Evolutionary conservation across 2,888 invertebrate species (phyloP), one percentile per base, ranked within the genome.

Genomic region (Yponomeuta sedellus): DNA sequence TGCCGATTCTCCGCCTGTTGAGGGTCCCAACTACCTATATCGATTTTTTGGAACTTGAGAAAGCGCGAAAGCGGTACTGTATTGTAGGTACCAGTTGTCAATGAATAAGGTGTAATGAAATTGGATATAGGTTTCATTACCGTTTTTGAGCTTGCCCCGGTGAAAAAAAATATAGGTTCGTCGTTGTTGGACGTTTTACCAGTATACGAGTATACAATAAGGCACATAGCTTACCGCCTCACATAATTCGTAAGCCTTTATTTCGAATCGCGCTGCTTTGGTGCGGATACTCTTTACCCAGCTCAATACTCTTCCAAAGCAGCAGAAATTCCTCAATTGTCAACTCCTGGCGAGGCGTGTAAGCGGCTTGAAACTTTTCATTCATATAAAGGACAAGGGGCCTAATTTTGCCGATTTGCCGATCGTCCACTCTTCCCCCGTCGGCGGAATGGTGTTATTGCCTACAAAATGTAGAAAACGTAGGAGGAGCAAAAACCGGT

Each of bases 271-370:
- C 8, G 70, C 71, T 59, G 71, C 71, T 63, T 72, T 72, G 11
- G 70, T 64, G 11, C 66, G 68, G 56, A 72, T 72, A 62, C 69
- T 69, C 58, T 73, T 71, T 0, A 70, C 66, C 68, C 70, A 70
- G 20, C 67, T 69, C n/a, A 70, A 65, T 64, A 12, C 71, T 70
- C 25, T 73, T 72, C 71, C 70, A 72, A 12, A 71, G 66, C 25
- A 71, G 67, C 66, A 71, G 44, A 58, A 70, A 70, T 64, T 73
- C 71, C 62, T 73, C 71, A 19, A 73, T 34, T 4, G 63, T 11
- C 10, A 63, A 34, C 39, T 63, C 63, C 34, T 34, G 22, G 39
- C 28, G 39, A 44, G 67, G 66, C 22, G 62, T 66, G 52, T 70
- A 69, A 20, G 66, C 12, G 25, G 59, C 64, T 52, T 34, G 16